Conservation (phyloP, 2,113 vertebrate species). For the Casuarius casuarius region DNA sequence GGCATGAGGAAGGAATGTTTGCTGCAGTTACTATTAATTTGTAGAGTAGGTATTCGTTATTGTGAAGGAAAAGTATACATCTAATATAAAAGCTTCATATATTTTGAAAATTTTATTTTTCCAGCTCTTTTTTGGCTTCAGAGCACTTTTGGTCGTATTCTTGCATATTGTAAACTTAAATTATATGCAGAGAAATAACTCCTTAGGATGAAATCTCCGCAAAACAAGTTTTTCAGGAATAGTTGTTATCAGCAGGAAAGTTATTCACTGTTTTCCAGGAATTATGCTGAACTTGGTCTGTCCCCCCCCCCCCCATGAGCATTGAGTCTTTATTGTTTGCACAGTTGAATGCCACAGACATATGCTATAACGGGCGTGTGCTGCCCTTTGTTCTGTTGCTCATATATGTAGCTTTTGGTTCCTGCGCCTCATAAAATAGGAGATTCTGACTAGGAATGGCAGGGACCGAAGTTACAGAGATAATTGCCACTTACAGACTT, state of each 20-base stretch:
- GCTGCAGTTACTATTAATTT: not conserved
- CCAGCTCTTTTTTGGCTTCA: not conserved
- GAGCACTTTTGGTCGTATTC: not conserved
- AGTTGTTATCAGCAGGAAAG: not conserved
- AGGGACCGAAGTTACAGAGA: not conserved
- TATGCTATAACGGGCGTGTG: not conserved
- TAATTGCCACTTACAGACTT: not conserved
- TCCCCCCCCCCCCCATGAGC: not conserved
- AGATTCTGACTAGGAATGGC: not conserved
- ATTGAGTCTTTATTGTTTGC: not conserved
- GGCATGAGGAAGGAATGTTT: not conserved
- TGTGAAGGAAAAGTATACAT: not conserved
- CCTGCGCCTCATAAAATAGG: not conserved
- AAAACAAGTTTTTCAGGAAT: not conserved
- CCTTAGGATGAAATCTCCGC: not conserved
- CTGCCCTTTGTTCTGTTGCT: not conserved
- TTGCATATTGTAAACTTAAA: not conserved
- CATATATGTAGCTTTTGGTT: not conserved
- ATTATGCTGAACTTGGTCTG: not conserved
- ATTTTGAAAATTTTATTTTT: not conserved
- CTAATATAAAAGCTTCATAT: not conserved
- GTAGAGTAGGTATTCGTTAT: not conserved
- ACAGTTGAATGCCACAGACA: not conserved
- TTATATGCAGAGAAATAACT: not conserved
- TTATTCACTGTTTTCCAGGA: not conserved